Percentiles rank a stretch among this genome's conserved stretches.
These are phyloP conservation scores for Papilio polytes DNA, from an alignment of 1,140 invertebrate genomes.

Conservation along the genomic window DNA sequence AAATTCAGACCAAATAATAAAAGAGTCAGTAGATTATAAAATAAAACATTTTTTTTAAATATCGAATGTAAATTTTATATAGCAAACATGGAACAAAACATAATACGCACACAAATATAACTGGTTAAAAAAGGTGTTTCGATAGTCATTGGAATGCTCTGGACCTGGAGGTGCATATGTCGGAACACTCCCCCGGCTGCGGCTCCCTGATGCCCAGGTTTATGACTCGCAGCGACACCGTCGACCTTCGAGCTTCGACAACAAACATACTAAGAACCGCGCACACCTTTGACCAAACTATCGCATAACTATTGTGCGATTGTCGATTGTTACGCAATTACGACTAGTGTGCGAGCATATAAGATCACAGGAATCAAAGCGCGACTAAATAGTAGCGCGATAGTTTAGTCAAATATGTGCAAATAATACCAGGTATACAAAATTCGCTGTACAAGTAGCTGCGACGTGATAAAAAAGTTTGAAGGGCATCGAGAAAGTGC, in stretches of 20 bases:
- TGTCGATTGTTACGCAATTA: too few species aligned
- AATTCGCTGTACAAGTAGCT: not conserved
- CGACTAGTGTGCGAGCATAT: too few species aligned
- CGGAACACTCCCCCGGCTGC: not conserved
- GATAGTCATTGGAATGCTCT: slow-evolving; percentile 44
- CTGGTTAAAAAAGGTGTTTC: not conserved
- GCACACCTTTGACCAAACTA: not conserved
- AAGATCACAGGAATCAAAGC: too few species aligned
- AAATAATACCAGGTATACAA: not conserved
- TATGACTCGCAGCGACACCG: slow-evolving; percentile 68
- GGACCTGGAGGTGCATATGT: slow-evolving; percentile 34
- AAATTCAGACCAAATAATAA: too few species aligned
- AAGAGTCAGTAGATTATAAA: not conserved
- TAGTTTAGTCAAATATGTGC: too few species aligned
- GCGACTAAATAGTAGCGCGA: too few species aligned
- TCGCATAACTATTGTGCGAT: too few species aligned
- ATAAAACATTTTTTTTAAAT: not conserved
- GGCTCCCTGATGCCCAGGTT: slow-evolving; percentile 61
- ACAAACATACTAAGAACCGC: not conserved
- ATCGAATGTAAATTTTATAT: slow-evolving; percentile 20
- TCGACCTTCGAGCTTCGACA: slow-evolving; percentile 60
- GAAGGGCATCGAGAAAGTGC: not conserved
- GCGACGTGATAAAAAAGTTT: not conserved
- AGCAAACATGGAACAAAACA: not conserved
- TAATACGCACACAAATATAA: not conserved